Percentiles rank a stretch among this genome's conserved stretches.
Evolutionary conservation across 2,113 vertebrate species (phyloP).

Genomic region (Colinus virginianus): DNA sequence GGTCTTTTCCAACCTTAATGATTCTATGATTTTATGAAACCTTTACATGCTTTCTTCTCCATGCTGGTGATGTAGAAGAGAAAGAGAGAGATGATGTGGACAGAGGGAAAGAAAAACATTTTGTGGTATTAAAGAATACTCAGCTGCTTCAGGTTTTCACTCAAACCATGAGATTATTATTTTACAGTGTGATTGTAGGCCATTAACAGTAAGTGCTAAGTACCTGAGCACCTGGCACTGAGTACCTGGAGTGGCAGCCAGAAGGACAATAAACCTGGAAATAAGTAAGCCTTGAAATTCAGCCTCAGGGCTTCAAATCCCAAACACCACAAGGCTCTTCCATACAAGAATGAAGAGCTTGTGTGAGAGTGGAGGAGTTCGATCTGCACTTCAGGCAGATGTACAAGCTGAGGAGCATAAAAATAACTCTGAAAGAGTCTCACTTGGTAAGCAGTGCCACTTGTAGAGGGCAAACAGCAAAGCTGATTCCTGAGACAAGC

Average conservation of each 20-base stretch:
- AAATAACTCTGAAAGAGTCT: conserved; percentile 34
- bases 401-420: background rate
- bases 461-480: conserved; percentile 4
- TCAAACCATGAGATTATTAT: background rate
- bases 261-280: background rate
- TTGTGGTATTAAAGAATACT: background rate
- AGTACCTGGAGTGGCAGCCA: background rate
- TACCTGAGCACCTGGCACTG: background rate
- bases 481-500: conserved; percentile 5
- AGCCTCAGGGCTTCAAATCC: background rate
- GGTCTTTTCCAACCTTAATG: too few relatives aligned
- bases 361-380: background rate
- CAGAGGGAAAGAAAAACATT: background rate
- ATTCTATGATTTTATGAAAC: too few relatives aligned
- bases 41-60: background rate
- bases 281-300: background rate
- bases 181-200: background rate
- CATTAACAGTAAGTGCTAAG: background rate
- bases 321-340: background rate
- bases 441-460: background rate
- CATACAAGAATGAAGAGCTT: background rate
- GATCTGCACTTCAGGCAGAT: background rate
- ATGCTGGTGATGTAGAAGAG: background rate
- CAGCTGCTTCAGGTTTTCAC: background rate
- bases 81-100: background rate